Evolutionary conservation across 2,113 vertebrate genomes (phyloP).

Genomic region (Pteruthius melanotis): DNA sequence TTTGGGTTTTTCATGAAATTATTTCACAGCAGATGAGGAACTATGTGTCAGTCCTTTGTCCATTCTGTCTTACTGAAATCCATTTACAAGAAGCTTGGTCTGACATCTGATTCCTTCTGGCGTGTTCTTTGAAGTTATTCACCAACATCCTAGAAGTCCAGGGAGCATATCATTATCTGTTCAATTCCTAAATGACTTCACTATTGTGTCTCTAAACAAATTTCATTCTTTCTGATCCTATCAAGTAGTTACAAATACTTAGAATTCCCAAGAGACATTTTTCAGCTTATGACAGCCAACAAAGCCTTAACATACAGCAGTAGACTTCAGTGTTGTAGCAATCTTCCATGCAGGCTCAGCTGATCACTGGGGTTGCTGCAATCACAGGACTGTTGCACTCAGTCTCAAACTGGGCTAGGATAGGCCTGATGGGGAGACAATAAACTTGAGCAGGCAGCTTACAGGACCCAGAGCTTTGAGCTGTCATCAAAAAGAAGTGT

Average conservation of each 20-base stretch:
- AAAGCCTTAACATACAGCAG: neutral
- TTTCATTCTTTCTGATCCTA: neutral
- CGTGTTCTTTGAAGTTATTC: neutral
- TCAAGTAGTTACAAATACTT: neutral
- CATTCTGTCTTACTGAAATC: neutral
- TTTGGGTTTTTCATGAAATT: neutral
- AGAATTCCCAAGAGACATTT: neutral
- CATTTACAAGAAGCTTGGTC: neutral
- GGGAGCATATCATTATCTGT: neutral
- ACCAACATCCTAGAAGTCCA: neutral
- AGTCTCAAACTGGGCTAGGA: neutral
- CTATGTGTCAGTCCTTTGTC: neutral
- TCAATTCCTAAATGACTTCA: neutral
- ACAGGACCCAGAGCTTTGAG: neutral
- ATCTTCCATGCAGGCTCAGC: neutral
- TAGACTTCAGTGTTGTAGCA: neutral
- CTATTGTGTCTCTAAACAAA: neutral
- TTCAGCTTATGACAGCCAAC: neutral
- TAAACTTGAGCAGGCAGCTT: neutral
- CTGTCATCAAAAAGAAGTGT: neutral
- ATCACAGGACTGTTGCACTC: neutral
- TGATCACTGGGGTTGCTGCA: neutral
- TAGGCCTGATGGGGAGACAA: neutral
- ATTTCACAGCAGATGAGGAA: neutral
- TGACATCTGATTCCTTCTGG: neutral